These are phyloP conservation scores for Pseudocheirus occidentalis DNA, from an alignment of 2,797 vertebrate species.

Conservation along the genomic window DNA sequence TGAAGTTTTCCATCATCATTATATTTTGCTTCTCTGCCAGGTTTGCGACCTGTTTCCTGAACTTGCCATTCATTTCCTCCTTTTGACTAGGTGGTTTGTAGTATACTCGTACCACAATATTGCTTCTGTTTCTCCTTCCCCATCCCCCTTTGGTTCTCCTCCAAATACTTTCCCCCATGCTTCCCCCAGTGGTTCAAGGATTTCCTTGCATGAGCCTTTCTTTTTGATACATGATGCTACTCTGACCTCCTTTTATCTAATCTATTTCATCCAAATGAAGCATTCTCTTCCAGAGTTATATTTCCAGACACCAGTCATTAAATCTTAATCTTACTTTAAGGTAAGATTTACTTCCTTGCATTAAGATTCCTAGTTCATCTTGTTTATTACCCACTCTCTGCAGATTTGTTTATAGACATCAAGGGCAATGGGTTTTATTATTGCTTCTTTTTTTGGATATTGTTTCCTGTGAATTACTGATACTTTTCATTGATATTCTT, in stretches of 20 bases:
- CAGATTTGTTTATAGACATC: neutral
- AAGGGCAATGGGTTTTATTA: neutral
- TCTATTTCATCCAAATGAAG: neutral
- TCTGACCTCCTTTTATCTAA: neutral
- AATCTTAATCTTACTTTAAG: neutral
- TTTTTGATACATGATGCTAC: neutral
- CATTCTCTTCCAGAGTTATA: neutral
- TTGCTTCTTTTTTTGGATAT: neutral
- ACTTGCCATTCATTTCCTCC: neutral
- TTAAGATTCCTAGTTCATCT: neutral
- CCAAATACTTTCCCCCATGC: neutral
- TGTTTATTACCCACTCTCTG: neutral
- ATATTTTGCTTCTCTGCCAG: neutral
- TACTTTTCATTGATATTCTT: neutral
- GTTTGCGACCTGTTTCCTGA: neutral
- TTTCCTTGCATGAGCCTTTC: neutral
- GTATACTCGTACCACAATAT: neutral
- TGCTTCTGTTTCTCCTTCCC: neutral
- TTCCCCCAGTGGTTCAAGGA: neutral
- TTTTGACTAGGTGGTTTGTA: neutral
- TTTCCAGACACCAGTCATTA: neutral
- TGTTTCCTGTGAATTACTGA: neutral
- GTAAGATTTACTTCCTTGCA: neutral
- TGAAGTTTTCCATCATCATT: slow-evolving; percentile 4
- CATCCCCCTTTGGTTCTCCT: neutral